Conservation (phyloP, 2,113 vertebrate genomes). For the Bujurquina vittata region DNA sequence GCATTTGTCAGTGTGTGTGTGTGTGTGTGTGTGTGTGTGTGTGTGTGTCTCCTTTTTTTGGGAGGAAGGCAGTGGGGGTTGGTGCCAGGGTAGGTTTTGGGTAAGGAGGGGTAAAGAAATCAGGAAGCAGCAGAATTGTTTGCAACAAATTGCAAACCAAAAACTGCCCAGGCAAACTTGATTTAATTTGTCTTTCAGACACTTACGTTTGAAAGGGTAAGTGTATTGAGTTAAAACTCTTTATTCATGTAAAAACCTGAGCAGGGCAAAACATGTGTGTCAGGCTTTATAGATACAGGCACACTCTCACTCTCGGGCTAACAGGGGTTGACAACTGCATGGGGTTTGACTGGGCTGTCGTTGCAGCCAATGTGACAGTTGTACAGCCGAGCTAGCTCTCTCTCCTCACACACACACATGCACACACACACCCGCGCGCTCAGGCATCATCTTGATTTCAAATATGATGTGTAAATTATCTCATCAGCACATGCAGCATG, state of each 20-base stretch:
- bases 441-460: slow-evolving; percentile 25
- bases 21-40: background rate
- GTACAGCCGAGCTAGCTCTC: slow-evolving; percentile 44
- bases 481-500: slow-evolving; percentile 47
- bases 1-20: slow-evolving; percentile 32
- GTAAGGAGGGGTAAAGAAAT: slow-evolving; percentile 48
- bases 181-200: slow-evolving; percentile 9
- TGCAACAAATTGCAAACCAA: slow-evolving; percentile 21
- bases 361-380: slow-evolving; percentile 74
- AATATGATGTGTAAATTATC: slow-evolving; percentile 52
- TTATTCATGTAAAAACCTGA: slow-evolving; percentile 42
- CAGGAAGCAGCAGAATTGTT: slow-evolving; percentile 27
- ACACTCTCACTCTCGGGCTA: slow-evolving; percentile 53
- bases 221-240: background rate
- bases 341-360: slow-evolving; percentile 67
- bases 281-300: slow-evolving; percentile 33
- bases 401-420: slow-evolving; percentile 8
- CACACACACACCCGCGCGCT: background rate
- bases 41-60: slow-evolving; percentile 1
- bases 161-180: slow-evolving; percentile 21
- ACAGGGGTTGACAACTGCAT: slow-evolving; percentile 74
- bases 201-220: slow-evolving; percentile 14
- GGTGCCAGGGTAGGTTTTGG: background rate
- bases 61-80: slow-evolving; percentile 26
- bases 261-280: slow-evolving; percentile 48